Percentiles rank a stretch among this genome's conserved stretches.
These are phyloP conservation scores for Stenolophus ochropezus DNA, from an alignment of 2,888 invertebrate genomes.

Conservation along the genomic window DNA sequence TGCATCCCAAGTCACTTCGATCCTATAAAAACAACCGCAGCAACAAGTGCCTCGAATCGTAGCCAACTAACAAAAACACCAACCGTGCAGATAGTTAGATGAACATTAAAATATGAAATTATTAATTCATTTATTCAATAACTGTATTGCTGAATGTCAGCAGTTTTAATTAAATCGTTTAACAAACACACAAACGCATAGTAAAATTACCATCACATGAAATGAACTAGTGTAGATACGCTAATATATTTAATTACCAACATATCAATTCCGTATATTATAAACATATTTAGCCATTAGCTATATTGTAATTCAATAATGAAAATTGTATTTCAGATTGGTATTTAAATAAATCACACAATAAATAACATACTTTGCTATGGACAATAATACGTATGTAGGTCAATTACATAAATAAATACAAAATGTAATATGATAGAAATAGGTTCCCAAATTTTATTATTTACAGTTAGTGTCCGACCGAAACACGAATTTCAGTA, in stretches of 20 bases:
- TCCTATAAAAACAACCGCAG: conserved; percentile 12
- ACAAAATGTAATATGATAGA: too few species aligned
- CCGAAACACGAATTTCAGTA: too few species aligned
- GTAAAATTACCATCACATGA: neutral
- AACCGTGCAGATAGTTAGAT: neutral
- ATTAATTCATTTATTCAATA: too few species aligned
- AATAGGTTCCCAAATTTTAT: too few species aligned
- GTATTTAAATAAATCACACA: neutral
- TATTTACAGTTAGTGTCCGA: too few species aligned
- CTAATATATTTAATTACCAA: neutral
- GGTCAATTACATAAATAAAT: too few species aligned
- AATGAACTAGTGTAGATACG: neutral
- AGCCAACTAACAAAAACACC: neutral
- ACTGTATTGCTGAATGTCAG: too few species aligned
- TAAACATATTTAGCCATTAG: neutral
- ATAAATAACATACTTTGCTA: neutral
- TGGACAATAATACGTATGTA: neutral
- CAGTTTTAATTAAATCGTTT: neutral
- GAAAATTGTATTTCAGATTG: neutral
- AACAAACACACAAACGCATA: neutral
- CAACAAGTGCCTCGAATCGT: conserved; percentile 9
- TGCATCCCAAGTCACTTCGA: conserved; percentile 14
- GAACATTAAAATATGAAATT: too few species aligned
- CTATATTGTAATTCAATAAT: neutral
- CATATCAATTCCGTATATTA: neutral